Evolutionary conservation across 1,140 invertebrate species (phyloP), one percentile per base, ranked within the genome.

Genomic region (Apis dorsata): DNA sequence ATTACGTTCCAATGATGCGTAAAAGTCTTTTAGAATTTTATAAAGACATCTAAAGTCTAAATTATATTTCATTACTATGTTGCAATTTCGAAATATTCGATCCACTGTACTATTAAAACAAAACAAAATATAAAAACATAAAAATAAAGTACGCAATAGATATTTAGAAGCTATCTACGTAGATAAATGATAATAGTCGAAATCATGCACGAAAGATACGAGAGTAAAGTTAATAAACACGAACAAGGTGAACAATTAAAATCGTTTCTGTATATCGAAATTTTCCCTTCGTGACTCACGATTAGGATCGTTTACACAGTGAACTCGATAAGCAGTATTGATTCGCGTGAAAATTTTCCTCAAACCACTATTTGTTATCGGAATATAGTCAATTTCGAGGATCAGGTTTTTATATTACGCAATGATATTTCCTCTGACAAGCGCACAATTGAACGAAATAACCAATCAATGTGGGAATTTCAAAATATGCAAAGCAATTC

Each of bases 321-420:
- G 59, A 15, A n/a, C 5, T 70, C 21, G 75, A 83, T 83, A 85
- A 85, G 70, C 63, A 65, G 28, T 79, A 83, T 83, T 60, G 71
- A 84, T 79, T 75, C 44, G 10, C 19, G 70, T 70, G 68, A 85
- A 63, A 85, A 78, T 83, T 83, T 82, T 79, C 53, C 63, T 34
- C 19, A 21, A 19, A 44, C 55, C 72, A 44, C 28, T n/a, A 68
- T 63, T 72, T 28, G 59, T 81, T 85, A 85, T 85, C 75, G 17
- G 66, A 74, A 82, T 62, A 49, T 73, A 53, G 44, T 70, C 12
- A 70, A 5, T 5, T 53, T 62, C 62, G 13, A 28, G 21, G 34
- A 51, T 28, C n/a, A 28, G 10, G 0, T 21, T 34, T 13, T 59
- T 68, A 34, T 59, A 21, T 13, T 62, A 51, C 1, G 62, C 15